Evolutionary conservation across 2,797 vertebrate species (phyloP), one percentile per base, ranked within the genome.

Genomic region (Poecilia picta): DNA sequence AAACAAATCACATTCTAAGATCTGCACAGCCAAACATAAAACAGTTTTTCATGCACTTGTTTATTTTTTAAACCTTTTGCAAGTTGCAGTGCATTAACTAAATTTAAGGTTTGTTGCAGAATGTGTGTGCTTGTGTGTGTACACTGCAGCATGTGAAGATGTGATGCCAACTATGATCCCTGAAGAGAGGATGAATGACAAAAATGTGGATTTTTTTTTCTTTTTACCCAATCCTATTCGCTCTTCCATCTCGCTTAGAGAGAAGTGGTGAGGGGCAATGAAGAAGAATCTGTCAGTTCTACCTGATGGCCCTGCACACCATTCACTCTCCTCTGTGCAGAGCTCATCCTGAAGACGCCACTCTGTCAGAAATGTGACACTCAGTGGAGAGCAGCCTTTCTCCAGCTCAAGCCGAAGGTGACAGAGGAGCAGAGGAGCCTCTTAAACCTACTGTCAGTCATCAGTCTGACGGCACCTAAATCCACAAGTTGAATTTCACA

Each of bases 321-420:
- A 41, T 25, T 45, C 62, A 57, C 13, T 75, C 53, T 73, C 78
- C 81, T 75, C 78, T 25, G 49, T 76, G 73, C 76, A 78, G 28
- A 70, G 41, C 12, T 43, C 57, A 43, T 76, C 76, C 79, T 41
- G 78, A 72, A 76, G 80, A 82, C 23, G n/a, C 43, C 62, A 43
- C 71, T 79, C 79, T 86, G 89, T 91, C 90, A 92, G 88, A 80
- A 46, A 41, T n/a, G 83, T 85, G 89, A 85, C 89, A 89, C 73
- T 88, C 75, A 28, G 77, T 68, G 83, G 83, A 53, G 6, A 74
- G 49, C 49, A 82, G 74, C 73, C 77, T 41, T 59, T 73, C 81
- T 87, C 86, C 76, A 64, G 72, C 77, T 49, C 75, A 77, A 78
- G 79, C 85, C 80, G 55, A 83, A 77, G 88, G 84, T 83, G 89